phyloP scores from a whole-genome alignment of 2,888 invertebrate species.

The Hipparchia semele region DNA sequence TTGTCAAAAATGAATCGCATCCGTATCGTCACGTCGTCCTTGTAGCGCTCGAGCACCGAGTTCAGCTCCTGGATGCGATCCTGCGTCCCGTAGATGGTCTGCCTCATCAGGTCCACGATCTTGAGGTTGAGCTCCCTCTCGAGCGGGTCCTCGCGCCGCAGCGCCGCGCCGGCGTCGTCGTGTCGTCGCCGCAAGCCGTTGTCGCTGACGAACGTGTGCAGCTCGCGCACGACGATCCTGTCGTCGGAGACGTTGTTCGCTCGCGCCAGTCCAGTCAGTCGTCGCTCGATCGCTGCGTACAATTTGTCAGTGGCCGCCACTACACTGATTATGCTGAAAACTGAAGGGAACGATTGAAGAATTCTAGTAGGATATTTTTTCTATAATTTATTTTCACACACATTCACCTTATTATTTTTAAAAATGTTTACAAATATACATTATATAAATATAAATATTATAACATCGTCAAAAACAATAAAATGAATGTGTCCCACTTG shows the following conservation, averaged over 20 bases:
- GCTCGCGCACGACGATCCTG: constrained; percentile 16
- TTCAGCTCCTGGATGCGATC: constrained; percentile 44
- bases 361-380: no score
- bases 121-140: constrained; percentile 28
- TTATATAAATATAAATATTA: no score
- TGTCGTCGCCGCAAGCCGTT: constrained; percentile 17
- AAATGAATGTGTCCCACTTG: no score
- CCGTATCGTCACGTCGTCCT: constrained; percentile 37
- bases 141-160: constrained; percentile 13
- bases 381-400: no score
- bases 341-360: neutral
- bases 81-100: constrained; percentile 50
- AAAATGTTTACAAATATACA: no score
- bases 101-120: constrained; percentile 49
- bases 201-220: constrained; percentile 36
- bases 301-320: neutral
- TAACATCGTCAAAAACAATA: no score
- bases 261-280: neutral
- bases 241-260: constrained; percentile 35
- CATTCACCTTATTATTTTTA: no score
- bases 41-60: constrained; percentile 35
- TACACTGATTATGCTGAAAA: neutral
- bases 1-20: constrained; percentile 45
- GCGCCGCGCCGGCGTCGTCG: constrained; percentile 20
- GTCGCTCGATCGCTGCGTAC: neutral